Percentiles rank a stretch among this genome's conserved stretches.
Conservation (phyloP, 2,797 vertebrate species). For the Triplophysa yarkandensis region DNA sequence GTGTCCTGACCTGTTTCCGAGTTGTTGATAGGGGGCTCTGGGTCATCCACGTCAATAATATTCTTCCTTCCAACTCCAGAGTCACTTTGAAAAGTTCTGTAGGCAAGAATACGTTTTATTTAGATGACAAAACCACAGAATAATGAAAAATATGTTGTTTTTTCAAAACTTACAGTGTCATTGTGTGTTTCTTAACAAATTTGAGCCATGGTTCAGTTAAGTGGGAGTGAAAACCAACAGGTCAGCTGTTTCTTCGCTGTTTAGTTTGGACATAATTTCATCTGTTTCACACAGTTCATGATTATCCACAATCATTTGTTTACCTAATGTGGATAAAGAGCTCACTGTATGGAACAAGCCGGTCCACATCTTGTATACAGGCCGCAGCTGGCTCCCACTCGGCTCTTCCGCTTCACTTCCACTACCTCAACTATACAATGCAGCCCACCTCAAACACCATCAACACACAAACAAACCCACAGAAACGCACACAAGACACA, state of each 20-base stretch:
- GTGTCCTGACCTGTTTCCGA: no score
- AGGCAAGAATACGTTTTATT: not conserved
- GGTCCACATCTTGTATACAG: slow-evolving; percentile 21
- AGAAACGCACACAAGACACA: slow-evolving; percentile 9
- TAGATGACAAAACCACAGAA: slow-evolving; percentile 6
- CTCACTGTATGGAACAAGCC: slow-evolving; percentile 15
- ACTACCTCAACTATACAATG: slow-evolving; percentile 42
- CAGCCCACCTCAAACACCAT: slow-evolving; percentile 11
- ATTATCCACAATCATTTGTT: slow-evolving; percentile 26
- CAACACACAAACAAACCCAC: slow-evolving; percentile 14
- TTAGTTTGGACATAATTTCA: slow-evolving; percentile 11
- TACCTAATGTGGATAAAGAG: slow-evolving; percentile 24
- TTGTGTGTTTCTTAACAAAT: not conserved
- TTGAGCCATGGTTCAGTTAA: slow-evolving; percentile 1
- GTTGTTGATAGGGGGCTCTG: no score
- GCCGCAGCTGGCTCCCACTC: slow-evolving; percentile 49
- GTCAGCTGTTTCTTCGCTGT: slow-evolving; percentile 1
- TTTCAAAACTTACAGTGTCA: not conserved
- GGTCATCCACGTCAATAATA: no score
- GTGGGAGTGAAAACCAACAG: slow-evolving; percentile 10
- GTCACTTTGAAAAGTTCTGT: not conserved
- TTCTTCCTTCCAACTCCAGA: not conserved
- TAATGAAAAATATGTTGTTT: no score
- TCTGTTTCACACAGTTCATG: slow-evolving; percentile 25
- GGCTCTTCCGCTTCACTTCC: slow-evolving; percentile 47